Base-by-base conservation (phyloP, 2,888 invertebrate genomes). In the Lasioglossum marginatum region DNA sequence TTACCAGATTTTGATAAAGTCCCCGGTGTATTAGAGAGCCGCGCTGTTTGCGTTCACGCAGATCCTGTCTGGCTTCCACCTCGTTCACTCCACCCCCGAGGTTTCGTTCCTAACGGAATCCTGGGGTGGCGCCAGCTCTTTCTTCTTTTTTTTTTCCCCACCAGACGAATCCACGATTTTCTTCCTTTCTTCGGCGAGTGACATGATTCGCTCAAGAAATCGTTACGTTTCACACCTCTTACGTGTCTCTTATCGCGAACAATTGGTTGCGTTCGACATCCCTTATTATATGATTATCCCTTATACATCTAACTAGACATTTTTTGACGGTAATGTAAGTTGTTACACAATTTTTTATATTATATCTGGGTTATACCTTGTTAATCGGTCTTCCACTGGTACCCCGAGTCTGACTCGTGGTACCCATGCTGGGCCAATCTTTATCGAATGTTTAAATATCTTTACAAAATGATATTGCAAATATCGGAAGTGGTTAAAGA, bases 1-100 rank as follows among this genome's bases (percentile, higher is more conserved):
- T 92, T 92, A 92, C 92, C 92, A 92, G 92, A 92, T 92, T 92
- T 92, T 92, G 92, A 92, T 92, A 92, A 92, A 91, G 91, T 92
- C 92, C 88, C 92, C 87, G 87, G 92, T 90, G 93, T 93, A 92
- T 93, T 90, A 88, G 89, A 91, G 91, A 80, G 75, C 81, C 84
- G 86, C 85, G 83, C 87, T 91, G 92, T 92, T 92, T 93, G 90
- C 90, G 90, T 91, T 92, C 89, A 91, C 90, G 92, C 90, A 87
- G 89, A 89, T 91, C 91, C 88, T 85, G 88, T 90, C 88, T 90
- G 91, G 84, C 83, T 89, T 87, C 86, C 90, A 88, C 88, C 89
- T 82, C 87, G 79, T 87, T 80, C 90, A 48, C 84, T 79, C 84
- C 78, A 76, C 84, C 83, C 77, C 86, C 86, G 23, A n/a, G 75